These are phyloP conservation scores for Triplophysa dalaica DNA, from an alignment of 2,113 vertebrate species.

Conservation along the genomic window DNA sequence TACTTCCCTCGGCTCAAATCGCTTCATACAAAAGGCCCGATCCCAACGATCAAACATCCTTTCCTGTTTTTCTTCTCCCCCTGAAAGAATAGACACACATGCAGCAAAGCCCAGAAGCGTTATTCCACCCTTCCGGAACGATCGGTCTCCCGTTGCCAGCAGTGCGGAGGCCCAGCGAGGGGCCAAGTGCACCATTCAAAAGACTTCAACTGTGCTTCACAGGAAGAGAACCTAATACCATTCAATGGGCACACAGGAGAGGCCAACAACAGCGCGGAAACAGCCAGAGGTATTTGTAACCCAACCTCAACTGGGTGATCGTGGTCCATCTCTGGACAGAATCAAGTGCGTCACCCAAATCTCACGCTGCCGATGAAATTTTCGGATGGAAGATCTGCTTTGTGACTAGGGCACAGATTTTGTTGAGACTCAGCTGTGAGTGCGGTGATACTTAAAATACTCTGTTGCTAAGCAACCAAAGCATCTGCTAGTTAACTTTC, in stretches of 20 bases:
- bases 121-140: constrained; percentile 60
- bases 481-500: constrained; percentile 69
- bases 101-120: constrained; percentile 17
- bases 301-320: neutral
- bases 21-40: constrained; percentile 6
- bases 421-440: constrained; percentile 22
- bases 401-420: constrained; percentile 10
- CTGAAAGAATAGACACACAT: constrained; percentile 42
- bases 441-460: constrained; percentile 49
- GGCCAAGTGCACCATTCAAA: constrained; percentile 57
- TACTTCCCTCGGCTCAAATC: neutral
- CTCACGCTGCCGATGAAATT: neutral
- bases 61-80: constrained; percentile 35
- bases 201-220: constrained; percentile 50
- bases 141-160: constrained; percentile 60
- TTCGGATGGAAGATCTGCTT: constrained; percentile 2
- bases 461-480: constrained; percentile 73
- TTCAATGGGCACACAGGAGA: constrained; percentile 34
- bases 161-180: constrained; percentile 66
- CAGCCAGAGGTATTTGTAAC: neutral
- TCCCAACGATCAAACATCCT: constrained; percentile 29
- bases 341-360: neutral
- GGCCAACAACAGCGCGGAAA: constrained; percentile 30
- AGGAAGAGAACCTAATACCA: constrained; percentile 55
- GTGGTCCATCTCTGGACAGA: neutral